Evolutionary conservation across 2,113 vertebrate genomes (phyloP).

Genomic region (Aptenodytes patagonicus): DNA sequence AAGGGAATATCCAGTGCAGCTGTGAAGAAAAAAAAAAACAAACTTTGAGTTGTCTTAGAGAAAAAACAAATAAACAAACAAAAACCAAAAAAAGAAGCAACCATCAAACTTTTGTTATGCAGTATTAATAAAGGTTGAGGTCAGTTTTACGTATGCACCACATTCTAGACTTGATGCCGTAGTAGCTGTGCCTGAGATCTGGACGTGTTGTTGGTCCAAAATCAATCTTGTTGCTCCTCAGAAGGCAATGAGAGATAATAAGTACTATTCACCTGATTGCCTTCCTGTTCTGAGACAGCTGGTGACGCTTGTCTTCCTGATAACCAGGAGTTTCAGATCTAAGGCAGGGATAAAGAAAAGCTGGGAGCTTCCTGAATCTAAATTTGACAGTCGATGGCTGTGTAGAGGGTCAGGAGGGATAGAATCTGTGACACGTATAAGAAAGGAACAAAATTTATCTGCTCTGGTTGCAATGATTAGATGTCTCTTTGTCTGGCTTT

Average conservation of each 20-base stretch:
- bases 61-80: background rate
- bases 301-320: conserved; percentile 81
- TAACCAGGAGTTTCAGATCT: conserved; percentile 83
- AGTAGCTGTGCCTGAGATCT: conserved; percentile 63
- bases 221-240: conserved; percentile 80
- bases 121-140: background rate
- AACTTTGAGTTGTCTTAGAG: background rate
- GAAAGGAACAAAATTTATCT: conserved; percentile 80
- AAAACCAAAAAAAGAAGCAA: background rate
- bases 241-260: conserved; percentile 83
- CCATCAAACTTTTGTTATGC: conserved; percentile 1
- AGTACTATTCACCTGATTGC: conserved; percentile 85
- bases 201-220: conserved; percentile 70
- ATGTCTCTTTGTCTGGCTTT: conserved; percentile 80
- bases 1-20: background rate
- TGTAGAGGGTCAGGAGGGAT: conserved; percentile 80
- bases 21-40: background rate
- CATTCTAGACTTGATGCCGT: conserved; percentile 28
- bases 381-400: conserved; percentile 80
- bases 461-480: conserved; percentile 77
- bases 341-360: conserved; percentile 79
- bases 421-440: conserved; percentile 76
- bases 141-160: conserved; percentile 27
- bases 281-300: conserved; percentile 82
- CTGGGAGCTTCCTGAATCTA: conserved; percentile 77